A percentile compares a stretch with the other conserved stretches of the same genome.
These are phyloP conservation scores for Ranitomeya variabilis DNA, from an alignment of 2,113 vertebrate species.

Conservation along the genomic window DNA sequence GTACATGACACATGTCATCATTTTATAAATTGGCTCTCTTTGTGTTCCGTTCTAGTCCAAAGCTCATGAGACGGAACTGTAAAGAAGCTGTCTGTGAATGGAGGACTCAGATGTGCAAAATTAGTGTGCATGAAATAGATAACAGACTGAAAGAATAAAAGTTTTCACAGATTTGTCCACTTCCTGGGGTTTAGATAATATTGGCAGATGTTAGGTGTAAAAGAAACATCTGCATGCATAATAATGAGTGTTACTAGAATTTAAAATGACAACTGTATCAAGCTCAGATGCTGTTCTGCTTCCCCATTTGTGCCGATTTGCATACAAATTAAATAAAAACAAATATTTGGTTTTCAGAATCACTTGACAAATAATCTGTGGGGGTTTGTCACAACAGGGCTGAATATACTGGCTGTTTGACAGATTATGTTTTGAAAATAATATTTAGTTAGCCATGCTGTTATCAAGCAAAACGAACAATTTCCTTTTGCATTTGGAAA, in stretches of 20 bases:
- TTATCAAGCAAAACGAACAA: constrained; percentile 67
- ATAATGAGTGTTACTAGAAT: constrained; percentile 87
- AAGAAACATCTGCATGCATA: constrained; percentile 80
- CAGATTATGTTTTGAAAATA: constrained; percentile 68
- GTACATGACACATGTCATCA: constrained; percentile 99
- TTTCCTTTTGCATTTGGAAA: constrained; percentile 66
- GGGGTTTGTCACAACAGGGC: constrained; percentile 86
- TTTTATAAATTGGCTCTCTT: constrained; percentile 99
- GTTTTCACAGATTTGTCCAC: constrained; percentile 89
- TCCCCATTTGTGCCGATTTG: constrained; percentile 72
- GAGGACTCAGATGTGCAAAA: constrained; percentile 90
- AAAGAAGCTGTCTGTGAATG: constrained; percentile 83
- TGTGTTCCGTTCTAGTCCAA: constrained; percentile 99
- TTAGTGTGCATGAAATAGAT: constrained; percentile 89
- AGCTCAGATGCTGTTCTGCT: constrained; percentile 80
- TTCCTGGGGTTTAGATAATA: constrained; percentile 86
- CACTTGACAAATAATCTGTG: constrained; percentile 90
- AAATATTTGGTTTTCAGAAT: constrained; percentile 84
- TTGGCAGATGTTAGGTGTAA: constrained; percentile 87
- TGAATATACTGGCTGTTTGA: constrained; percentile 79
- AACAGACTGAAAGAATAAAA: constrained; percentile 85
- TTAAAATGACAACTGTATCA: constrained; percentile 84
- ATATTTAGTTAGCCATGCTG: constrained; percentile 75
- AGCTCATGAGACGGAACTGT: constrained; percentile 93
- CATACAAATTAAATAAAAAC: constrained; percentile 78